Evolutionary conservation across 2,888 invertebrate species (phyloP), one percentile per base, ranked within the genome.

Genomic region (Carpatolechia fugitivella): DNA sequence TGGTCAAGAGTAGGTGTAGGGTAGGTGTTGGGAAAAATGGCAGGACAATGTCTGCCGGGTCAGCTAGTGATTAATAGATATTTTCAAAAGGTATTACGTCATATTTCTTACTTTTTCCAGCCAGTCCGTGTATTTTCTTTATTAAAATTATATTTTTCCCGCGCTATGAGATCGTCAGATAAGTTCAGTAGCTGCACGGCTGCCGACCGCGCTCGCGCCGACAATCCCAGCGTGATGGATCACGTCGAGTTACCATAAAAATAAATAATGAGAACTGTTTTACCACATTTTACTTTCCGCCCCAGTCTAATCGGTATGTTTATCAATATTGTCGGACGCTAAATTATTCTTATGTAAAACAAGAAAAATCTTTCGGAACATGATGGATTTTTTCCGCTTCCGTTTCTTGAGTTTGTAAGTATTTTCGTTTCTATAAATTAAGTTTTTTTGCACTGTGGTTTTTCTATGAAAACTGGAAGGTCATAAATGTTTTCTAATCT

Each of bases 161-260:
- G 24, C 6, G 3, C 24, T 13, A 13, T 44, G n/a, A 24, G 44
- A 44, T 44, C 13, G 14, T 13, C n/a, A 20, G 44, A 44, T 44
- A 44, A 11, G 18, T 8, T 8, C 38, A 18, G 8, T 41, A 11
- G 18, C 29, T 20, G 29, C 29, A 29, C 44, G 44, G 29, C 20
- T 44, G 29, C 44, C 44, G 44, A 20, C 11, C 44, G 29, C 3
- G 54, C 31, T n/a, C n/a, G n/a, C 11, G 33, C 14, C 33, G 33
- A 70, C 66, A 72, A 84, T 83, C 67, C 68, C 6, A 20, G 48
- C 51, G 63, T 87, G 87, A 87, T 86, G 80, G 86, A 88, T 85
- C 72, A 74, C 61, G 60, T 57, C 61, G 60, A 59, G 62, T 66
- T 44, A n/a, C 44, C 6, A 13, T 10, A 29, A 18, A 18, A 41